Evolutionary conservation across 2,888 invertebrate genomes (phyloP).

Genomic region (Dexiosoma caninum): DNA sequence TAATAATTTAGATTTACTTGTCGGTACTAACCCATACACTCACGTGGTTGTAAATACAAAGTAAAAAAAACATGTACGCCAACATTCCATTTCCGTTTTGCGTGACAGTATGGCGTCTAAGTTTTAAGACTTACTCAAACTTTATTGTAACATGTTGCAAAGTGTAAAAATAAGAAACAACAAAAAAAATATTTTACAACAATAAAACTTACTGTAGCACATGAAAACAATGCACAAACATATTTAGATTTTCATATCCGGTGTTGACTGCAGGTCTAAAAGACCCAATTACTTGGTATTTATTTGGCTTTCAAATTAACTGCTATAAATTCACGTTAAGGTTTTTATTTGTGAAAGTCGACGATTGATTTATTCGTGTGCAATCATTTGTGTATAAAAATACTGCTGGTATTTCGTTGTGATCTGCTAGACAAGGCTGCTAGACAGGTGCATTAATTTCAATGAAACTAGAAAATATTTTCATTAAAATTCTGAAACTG

Average conservation of each 20-base stretch:
- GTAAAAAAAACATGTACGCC: conserved; percentile 16
- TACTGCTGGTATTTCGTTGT: neutral
- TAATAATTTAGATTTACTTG: neutral
- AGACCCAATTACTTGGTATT: conserved; percentile 45
- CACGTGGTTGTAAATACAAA: neutral
- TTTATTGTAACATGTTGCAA: conserved; percentile 20
- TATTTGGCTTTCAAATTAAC: conserved; percentile 45
- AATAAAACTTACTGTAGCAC: neutral
- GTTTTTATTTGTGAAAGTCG: neutral
- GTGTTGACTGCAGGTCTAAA: conserved; percentile 38
- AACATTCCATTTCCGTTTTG: conserved; percentile 44
- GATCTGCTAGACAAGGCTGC: neutral
- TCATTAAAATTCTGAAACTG: too few relatives aligned
- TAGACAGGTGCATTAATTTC: neutral
- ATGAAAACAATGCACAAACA: conserved; percentile 33
- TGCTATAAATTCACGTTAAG: conserved; percentile 31
- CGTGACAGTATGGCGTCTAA: conserved; percentile 46
- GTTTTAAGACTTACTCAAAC: conserved; percentile 3
- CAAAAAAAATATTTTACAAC: neutral
- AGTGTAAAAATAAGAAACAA: neutral
- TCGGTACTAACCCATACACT: neutral
- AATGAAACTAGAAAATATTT: conserved; percentile 3
- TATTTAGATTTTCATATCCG: conserved; percentile 28
- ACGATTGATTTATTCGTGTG: conserved; percentile 17
- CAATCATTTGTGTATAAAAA: conserved; percentile 5